phyloP scores from a whole-genome alignment of 2,113 vertebrate species.

The Setophaga coronata region DNA sequence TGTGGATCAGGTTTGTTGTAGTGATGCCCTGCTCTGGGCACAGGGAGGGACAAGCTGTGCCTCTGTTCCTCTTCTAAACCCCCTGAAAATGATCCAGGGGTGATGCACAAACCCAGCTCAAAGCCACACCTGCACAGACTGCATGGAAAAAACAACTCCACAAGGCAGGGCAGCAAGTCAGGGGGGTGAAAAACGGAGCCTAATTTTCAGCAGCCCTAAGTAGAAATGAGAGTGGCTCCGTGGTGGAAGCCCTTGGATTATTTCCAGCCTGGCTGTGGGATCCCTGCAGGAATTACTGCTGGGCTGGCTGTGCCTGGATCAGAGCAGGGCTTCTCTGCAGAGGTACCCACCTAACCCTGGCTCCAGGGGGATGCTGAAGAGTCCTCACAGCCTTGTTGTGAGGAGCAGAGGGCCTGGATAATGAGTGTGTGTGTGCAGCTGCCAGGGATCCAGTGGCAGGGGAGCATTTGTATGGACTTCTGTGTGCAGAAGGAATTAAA shows the following conservation, averaged over 20 bases:
- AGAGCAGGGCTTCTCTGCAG: neutral
- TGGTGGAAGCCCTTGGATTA: neutral
- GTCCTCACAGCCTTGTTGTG: neutral
- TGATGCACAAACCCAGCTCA: neutral
- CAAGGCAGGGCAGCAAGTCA: neutral
- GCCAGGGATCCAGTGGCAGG: neutral
- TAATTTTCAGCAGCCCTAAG: neutral
- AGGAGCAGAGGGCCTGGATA: neutral
- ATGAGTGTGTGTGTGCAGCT: neutral
- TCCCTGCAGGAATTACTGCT: neutral
- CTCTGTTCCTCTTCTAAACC: neutral
- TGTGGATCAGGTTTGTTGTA: accelerated
- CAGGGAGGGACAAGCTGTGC: neutral
- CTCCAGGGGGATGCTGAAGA: neutral
- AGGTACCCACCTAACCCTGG: neutral
- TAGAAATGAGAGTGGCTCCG: neutral
- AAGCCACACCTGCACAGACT: neutral
- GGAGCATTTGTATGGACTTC: neutral
- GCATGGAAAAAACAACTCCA: neutral
- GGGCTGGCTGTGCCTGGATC: neutral
- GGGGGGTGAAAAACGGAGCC: neutral
- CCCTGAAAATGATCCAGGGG: neutral
- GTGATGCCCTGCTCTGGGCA: too few relatives aligned
- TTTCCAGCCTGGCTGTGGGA: neutral
- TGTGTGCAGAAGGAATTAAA: accelerated